Evolutionary conservation across 2,113 vertebrate species (phyloP), one percentile per base, ranked within the genome.

Genomic region (Panthera tigris): DNA sequence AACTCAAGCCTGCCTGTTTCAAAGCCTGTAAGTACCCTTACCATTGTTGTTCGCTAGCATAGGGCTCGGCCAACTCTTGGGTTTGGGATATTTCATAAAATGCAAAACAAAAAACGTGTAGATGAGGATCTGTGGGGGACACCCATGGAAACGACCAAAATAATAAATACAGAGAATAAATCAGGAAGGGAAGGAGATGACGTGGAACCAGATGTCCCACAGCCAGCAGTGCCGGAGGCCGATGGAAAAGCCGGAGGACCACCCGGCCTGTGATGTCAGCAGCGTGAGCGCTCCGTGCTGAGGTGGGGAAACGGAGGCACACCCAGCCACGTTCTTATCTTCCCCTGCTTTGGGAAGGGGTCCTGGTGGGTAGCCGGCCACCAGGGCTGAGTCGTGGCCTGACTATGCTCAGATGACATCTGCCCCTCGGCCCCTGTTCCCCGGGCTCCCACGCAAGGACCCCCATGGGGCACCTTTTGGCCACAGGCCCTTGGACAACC

Each of bases 81-180:
- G 68, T 50, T 29, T 55, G 80, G 25, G 81, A 2, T 7, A 39
- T 7, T 55, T 41, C 12, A 3, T 8, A 6, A n/a, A 81, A 23
- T 13, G 10, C 39, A 48, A 48, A 45, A 45, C 45, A 66, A 36
- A 27, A 33, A 27, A 15, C 31, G 0, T 0, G 19, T 5, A 4
- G 3, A 0, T 1, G 7, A 41, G 1, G 45, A 23, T 18, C 13
- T 78, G 29, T 10, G 5, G 16, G 27, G 12, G 29, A 1, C 41
- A 5, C 18, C 55, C 61, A 0, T 0, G 48, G 65, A 10, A 61
- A 39, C 0, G 41, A 57, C n/a, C 5, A 2, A 21, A 39, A 14
- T 7, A 7, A 18, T 1, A 25, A 7, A 23, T 0, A 6, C 7
- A 1, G 52, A 0, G 4, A 57, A 1, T 2, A 12, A 16, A 36